These are phyloP conservation scores for Ciconia maguari DNA, from an alignment of 2,113 vertebrate species.

Conservation along the genomic window DNA sequence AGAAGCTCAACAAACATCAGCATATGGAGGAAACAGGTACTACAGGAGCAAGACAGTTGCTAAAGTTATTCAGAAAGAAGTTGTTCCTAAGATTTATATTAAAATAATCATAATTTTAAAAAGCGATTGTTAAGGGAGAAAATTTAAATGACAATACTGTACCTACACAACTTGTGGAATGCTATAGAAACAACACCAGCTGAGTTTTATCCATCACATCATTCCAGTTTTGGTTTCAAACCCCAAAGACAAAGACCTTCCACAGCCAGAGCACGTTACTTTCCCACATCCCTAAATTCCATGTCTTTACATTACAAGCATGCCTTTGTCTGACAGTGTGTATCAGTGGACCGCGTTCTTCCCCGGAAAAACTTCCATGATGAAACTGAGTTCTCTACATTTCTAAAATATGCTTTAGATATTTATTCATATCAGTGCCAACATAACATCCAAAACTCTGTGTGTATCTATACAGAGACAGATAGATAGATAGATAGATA, in stretches of 20 bases:
- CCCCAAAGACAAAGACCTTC: neutral
- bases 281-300: neutral
- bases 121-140: neutral
- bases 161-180: neutral
- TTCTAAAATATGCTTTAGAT: neutral
- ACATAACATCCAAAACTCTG: neutral
- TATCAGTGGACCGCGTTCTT: neutral
- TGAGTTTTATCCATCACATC: neutral
- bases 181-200: neutral
- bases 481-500: neutral
- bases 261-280: neutral
- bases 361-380: neutral
- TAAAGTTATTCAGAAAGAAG: neutral
- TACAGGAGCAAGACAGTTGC: neutral
- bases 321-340: neutral
- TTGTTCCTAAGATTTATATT: neutral
- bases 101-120: neutral
- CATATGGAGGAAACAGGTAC: neutral
- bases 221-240: neutral
- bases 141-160: neutral
- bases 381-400: neutral
- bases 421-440: neutral
- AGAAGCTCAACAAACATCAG: neutral
- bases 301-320: neutral
- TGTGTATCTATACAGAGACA: neutral